Percentiles rank a stretch among this genome's conserved stretches.
Conservation (phyloP, 2,113 vertebrate genomes). For the Ploceus nigricollis region DNA sequence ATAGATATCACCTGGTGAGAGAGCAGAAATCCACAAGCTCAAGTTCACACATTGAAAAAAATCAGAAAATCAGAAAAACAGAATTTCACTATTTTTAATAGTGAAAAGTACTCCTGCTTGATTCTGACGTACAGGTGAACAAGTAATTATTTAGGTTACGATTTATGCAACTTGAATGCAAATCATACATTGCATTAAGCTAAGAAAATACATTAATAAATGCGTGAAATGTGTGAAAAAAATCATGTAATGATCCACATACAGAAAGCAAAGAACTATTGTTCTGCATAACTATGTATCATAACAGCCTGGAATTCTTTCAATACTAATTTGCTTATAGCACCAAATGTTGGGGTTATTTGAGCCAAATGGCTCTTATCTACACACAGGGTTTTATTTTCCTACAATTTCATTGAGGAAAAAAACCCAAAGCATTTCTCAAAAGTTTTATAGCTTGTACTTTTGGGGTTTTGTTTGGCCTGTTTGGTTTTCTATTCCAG, state of each 20-base stretch:
- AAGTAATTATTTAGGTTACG: not conserved
- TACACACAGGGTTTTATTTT: not conserved
- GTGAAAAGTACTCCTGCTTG: not conserved
- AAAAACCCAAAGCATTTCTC: not conserved
- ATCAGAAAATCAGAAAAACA: not conserved
- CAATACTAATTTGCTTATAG: not conserved
- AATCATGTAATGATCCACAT: not conserved
- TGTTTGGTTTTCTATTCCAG: not conserved
- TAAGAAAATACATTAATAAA: not conserved
- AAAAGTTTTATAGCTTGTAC: not conserved
- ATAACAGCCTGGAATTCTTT: not conserved
- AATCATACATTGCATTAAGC: not conserved
- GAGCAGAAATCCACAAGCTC: not conserved
- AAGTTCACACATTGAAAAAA: not conserved
- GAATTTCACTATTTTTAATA: not conserved
- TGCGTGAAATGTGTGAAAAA: not conserved
- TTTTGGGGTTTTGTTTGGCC: not conserved
- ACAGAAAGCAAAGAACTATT: not conserved
- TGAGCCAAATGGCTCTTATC: constrained; percentile 2
- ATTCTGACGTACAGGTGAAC: not conserved
- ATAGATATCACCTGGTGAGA: not conserved
- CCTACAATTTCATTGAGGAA: not conserved
- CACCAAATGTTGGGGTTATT: not conserved
- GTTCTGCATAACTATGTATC: not conserved
- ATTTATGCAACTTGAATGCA: not conserved